phyloP scores from a whole-genome alignment of 2,797 vertebrate genomes.

The Benthosema pterotum region DNA sequence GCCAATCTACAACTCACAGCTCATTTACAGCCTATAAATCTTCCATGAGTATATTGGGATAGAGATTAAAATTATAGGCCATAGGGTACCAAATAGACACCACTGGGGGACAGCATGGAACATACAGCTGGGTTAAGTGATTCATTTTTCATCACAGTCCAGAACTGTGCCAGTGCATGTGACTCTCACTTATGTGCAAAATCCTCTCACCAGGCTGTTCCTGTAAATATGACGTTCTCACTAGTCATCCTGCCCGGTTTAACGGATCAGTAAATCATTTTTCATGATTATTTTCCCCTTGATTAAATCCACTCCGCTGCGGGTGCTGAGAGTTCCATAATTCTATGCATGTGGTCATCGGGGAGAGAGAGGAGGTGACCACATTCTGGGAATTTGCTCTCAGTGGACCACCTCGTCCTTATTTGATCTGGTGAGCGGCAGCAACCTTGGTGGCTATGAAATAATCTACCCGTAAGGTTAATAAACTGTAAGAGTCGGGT shows the following conservation, averaged over 20 bases:
- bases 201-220: background rate
- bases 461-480: constrained; percentile 80
- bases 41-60: no score
- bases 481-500: constrained; percentile 59
- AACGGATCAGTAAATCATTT: constrained; percentile 7
- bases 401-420: constrained; percentile 38
- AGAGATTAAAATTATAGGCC: no score
- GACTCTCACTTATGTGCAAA: background rate
- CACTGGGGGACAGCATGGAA: no score
- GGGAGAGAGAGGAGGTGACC: constrained; percentile 49
- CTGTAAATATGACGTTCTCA: constrained; percentile 7
- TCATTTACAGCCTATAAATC: no score
- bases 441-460: constrained; percentile 77
- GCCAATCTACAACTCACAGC: no score
- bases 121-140: no score
- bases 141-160: no score
- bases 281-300: constrained; percentile 1
- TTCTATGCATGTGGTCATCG: constrained; percentile 57
- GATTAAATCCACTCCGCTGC: no score
- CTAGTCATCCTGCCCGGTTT: background rate
- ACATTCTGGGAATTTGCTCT: constrained; percentile 70
- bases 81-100: no score
- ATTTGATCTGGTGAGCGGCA: constrained; percentile 57
- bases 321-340: constrained; percentile 14
- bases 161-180: background rate